Base-by-base conservation (phyloP, 2,888 invertebrate species). In the Elegia similella region DNA sequence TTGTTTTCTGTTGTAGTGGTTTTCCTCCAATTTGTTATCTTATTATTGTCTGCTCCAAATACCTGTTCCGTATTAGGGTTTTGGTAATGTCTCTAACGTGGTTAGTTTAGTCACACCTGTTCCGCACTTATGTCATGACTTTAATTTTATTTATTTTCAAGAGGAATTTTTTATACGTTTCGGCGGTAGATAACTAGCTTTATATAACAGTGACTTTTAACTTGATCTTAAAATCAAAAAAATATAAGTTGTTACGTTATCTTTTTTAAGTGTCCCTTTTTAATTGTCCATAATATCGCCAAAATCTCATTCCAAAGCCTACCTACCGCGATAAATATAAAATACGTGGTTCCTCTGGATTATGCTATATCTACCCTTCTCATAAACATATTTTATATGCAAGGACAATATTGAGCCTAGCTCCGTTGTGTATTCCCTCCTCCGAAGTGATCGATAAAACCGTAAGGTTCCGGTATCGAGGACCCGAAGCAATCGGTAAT, bases 21-120 rank as follows among this genome's bases (percentile, higher is more conserved):
- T 43, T 29, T 43, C 43, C 29, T 70, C 69, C 68, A 7, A 12
- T n/a, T 12, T 38, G 42, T 53, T 53, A 53, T 53, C 43, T 53
- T 15, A 53, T 53, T 53, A 53, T 29, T 29, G 43, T 43, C 30
- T 42, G 42, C 23, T 13, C 43, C 43, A 53, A 43, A 53, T 16
- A 43, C 17, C 13, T 50, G 38, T 50, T 16, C 30, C 13, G 12
- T 53, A 13, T 53, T 12, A 16, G 16, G 13, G 7, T n/a, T 48
- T 50, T 17, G 38, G 34, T 34, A 50, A 50, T 50, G 50, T 50
- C 34, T 17, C 12, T 34, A 34, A 16, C 38, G 17, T 34, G 16
- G 16, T 34, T 34, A 50, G 16, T 50, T 16, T 1, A 34, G 16
- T 2, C 29, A 17, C 50, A 50, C 34, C 34, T 50, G 50, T 46